These are phyloP conservation scores for Xanthia togata DNA, from an alignment of 2,888 invertebrate species.

Conservation along the genomic window DNA sequence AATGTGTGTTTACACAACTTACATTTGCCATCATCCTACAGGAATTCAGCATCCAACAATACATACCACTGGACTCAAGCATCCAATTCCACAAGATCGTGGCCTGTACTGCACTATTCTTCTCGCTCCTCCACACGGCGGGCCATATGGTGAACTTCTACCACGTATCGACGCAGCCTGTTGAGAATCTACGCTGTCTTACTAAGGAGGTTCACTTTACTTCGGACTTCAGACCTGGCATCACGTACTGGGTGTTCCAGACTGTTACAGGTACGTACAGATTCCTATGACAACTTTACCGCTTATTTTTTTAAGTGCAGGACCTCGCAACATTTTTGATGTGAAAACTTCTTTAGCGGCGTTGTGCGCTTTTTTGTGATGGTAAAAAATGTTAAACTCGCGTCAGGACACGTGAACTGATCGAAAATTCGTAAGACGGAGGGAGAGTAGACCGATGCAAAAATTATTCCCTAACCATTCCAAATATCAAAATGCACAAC, in stretches of 20 bases:
- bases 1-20: too few species aligned
- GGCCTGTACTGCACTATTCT: conserved; percentile 98
- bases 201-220: conserved; percentile 98
- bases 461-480: too few species aligned
- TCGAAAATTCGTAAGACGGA: too few species aligned
- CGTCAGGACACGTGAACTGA: too few species aligned
- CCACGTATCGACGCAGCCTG: conserved; percentile 98
- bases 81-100: conserved; percentile 99
- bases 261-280: conserved; percentile 94
- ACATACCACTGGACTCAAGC: conserved; percentile 98
- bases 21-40: conserved; percentile 59
- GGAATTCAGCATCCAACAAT: conserved; percentile 98
- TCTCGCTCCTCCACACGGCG: conserved; percentile 97
- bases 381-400: too few species aligned
- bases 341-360: too few species aligned
- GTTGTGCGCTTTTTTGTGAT: too few species aligned
- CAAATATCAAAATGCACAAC: too few species aligned
- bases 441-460: too few species aligned
- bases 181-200: conserved; percentile 97
- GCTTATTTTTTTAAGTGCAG: neutral
- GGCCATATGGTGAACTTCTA: conserved; percentile 99
- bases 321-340: too few species aligned
- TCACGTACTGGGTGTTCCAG: conserved; percentile 98
- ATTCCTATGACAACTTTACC: neutral
- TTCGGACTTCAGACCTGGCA: conserved; percentile 98